A percentile compares a stretch with the other conserved stretches of the same genome.
phyloP scores from a whole-genome alignment of 2,888 invertebrate species.

The Xestia sexstrigata region DNA sequence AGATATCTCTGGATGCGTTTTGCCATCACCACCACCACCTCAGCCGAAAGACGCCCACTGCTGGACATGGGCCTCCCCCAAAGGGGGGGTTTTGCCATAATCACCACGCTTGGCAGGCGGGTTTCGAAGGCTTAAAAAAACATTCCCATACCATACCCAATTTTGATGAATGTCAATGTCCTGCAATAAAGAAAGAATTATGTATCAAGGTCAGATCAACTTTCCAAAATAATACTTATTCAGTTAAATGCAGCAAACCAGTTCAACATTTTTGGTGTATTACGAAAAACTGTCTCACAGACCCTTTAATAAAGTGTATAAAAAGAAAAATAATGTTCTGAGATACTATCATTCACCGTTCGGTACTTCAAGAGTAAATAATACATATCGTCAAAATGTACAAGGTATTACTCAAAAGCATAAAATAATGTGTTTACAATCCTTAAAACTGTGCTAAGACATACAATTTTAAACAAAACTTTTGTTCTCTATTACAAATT shows the following conservation, averaged over 20 bases:
- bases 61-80: no score
- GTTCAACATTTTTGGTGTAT: conserved; percentile 22
- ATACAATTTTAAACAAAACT: neutral
- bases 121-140: neutral
- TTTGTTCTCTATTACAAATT: neutral
- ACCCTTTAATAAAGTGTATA: conserved; percentile 33
- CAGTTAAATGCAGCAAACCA: conserved; percentile 26
- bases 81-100: no score
- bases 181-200: conserved; percentile 11
- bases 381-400: conserved; percentile 30
- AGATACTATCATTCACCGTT: conserved; percentile 28
- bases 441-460: neutral
- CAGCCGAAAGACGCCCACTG: no score
- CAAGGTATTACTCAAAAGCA: no score
- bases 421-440: neutral
- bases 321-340: neutral
- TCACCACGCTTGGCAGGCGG: no score
- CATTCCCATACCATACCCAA: neutral
- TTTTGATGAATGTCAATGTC: conserved; percentile 16
- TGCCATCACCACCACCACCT: no score
- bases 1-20: no score
- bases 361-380: conserved; percentile 18
- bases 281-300: conserved; percentile 23
- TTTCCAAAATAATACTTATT: conserved; percentile 15
- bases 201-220: conserved; percentile 33